Conservation (phyloP, 2,797 vertebrate genomes). For the Benthosema pterotum region DNA sequence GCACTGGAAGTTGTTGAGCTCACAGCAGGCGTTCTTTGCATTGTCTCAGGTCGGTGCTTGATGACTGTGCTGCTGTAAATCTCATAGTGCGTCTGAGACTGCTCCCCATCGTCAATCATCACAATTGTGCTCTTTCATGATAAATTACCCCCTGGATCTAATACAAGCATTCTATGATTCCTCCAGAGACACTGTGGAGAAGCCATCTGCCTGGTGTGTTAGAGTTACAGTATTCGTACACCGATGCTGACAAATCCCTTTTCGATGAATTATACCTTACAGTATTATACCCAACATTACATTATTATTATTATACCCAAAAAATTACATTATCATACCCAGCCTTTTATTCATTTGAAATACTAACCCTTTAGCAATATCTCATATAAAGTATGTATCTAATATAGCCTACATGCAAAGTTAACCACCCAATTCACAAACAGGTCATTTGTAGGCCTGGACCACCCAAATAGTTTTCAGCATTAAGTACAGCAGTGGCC, state of each 20-base stretch:
- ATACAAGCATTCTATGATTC: slow-evolving; percentile 47
- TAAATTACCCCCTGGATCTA: slow-evolving; percentile 47
- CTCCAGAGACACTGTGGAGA: slow-evolving; percentile 54
- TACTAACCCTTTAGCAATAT: slow-evolving; percentile 3
- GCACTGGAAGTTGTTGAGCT: slow-evolving; percentile 17
- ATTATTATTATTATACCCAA: too few species aligned
- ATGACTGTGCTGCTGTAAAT: slow-evolving; percentile 27
- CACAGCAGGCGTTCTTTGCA: slow-evolving; percentile 27
- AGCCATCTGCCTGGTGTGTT: slow-evolving; percentile 68
- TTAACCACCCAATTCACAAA: not conserved
- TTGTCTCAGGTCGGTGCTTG: slow-evolving; percentile 24
- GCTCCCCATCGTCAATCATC: slow-evolving; percentile 30
- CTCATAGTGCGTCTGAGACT: slow-evolving; percentile 19
- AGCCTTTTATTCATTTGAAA: slow-evolving; percentile 16
- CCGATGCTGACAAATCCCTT: slow-evolving; percentile 47
- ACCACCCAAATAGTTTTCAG: slow-evolving; percentile 27
- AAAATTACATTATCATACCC: not conserved
- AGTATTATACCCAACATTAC: too few species aligned
- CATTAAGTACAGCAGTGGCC: not conserved
- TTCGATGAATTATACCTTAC: slow-evolving; percentile 31
- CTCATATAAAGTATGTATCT: too few species aligned
- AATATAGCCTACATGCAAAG: too few species aligned
- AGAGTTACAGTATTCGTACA: slow-evolving; percentile 58
- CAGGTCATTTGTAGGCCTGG: slow-evolving; percentile 7
- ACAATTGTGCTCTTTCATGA: slow-evolving; percentile 49